phyloP scores from a whole-genome alignment of 1,140 invertebrate species.

The Drosophila sulfurigaster region DNA sequence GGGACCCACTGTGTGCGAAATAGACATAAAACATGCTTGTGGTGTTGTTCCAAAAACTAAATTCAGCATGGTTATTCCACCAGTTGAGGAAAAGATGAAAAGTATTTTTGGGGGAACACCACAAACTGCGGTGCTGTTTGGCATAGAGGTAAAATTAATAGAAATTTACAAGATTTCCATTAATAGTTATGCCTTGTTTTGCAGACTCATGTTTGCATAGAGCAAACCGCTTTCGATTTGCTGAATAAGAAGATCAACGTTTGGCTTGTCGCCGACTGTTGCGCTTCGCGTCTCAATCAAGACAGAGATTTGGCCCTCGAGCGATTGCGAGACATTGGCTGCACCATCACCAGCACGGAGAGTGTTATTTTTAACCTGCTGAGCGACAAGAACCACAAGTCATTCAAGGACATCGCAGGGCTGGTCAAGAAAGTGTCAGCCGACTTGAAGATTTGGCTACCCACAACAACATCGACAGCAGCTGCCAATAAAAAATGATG shows the following conservation, averaged over 20 bases:
- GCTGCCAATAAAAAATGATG: slow-evolving; percentile 43
- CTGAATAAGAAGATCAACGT: slow-evolving; percentile 89
- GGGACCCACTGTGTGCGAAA: slow-evolving; percentile 91
- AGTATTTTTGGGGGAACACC: slow-evolving; percentile 86
- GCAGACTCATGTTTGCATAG: slow-evolving; percentile 94
- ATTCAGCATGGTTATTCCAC: slow-evolving; percentile 94
- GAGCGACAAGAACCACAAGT: slow-evolving; percentile 90
- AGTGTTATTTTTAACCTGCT: slow-evolving; percentile 92
- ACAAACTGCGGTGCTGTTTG: slow-evolving; percentile 91
- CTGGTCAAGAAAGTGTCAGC: slow-evolving; percentile 88
- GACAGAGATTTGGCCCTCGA: slow-evolving; percentile 89
- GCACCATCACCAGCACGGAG: slow-evolving; percentile 92
- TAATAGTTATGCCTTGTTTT: neutral
- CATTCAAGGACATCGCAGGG: slow-evolving; percentile 90
- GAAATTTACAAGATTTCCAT: neutral
- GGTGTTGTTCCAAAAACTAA: slow-evolving; percentile 90
- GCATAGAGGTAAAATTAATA: slow-evolving; percentile 89
- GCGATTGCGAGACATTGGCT: slow-evolving; percentile 91
- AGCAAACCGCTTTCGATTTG: slow-evolving; percentile 94
- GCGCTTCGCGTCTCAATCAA: slow-evolving; percentile 90
- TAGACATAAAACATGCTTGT: slow-evolving; percentile 89
- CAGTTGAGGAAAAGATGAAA: slow-evolving; percentile 87
- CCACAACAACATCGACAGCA: slow-evolving; percentile 86
- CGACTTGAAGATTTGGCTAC: slow-evolving; percentile 77
- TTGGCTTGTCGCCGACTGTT: slow-evolving; percentile 94